Evolutionary conservation across 2,888 invertebrate genomes (phyloP).

Genomic region (Physocephala rufipes): DNA sequence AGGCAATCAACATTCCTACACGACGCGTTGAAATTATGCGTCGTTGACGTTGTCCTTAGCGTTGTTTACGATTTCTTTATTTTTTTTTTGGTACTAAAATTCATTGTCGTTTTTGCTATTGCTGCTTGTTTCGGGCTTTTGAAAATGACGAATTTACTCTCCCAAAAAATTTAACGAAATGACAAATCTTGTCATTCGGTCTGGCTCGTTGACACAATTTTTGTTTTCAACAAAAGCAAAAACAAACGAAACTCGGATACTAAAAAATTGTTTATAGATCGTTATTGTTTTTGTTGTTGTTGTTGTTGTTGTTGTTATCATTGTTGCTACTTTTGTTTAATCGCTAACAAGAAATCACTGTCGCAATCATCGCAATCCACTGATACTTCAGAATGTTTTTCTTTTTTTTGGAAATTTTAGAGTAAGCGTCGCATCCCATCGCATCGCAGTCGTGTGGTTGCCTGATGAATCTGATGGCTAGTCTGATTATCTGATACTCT

Average conservation of each 20-base stretch:
- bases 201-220: background rate
- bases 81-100: background rate
- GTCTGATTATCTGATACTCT: background rate
- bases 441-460: background rate
- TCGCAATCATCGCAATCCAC: background rate
- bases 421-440: no score
- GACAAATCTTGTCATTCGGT: background rate
- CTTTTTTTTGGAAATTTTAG: no score
- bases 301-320: background rate
- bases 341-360: slow-evolving; percentile 4
- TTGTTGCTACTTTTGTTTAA: background rate
- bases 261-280: background rate
- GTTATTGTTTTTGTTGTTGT: background rate
- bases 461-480: background rate
- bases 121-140: background rate
- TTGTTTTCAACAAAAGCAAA: background rate
- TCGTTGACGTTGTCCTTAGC: background rate
- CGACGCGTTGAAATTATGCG: background rate
- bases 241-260: background rate
- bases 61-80: background rate
- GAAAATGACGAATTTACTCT: background rate
- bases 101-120: background rate
- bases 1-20: slow-evolving; percentile 2
- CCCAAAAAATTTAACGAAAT: background rate
- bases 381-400: no score